Evolutionary conservation across 2,888 invertebrate species (phyloP).

Genomic region (Ditylenchus weischeri): DNA sequence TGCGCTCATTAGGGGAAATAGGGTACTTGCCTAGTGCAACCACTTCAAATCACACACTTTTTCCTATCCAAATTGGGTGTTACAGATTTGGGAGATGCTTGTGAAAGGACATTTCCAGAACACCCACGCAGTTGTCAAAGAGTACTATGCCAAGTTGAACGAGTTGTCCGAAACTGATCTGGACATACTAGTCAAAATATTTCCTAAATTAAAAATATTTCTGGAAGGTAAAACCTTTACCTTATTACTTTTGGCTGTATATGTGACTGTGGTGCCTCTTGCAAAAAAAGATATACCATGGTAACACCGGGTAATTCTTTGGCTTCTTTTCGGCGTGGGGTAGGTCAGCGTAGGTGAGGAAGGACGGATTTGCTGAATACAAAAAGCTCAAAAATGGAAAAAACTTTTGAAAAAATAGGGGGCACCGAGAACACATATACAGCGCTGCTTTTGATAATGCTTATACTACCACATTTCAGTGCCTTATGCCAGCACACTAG

Average conservation of each 20-base stretch:
- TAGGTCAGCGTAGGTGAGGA: too few species aligned
- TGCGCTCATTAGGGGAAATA: too few species aligned
- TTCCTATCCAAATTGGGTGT: neutral
- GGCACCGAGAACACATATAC: too few species aligned
- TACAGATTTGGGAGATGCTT: conserved; percentile 2
- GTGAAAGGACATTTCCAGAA: neutral
- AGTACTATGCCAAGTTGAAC: neutral
- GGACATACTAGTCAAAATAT: neutral
- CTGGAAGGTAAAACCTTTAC: conserved; percentile 12
- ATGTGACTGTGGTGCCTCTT: too few species aligned
- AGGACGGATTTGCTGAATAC: too few species aligned
- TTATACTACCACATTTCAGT: neutral
- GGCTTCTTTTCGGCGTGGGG: too few species aligned
- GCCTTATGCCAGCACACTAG: neutral
- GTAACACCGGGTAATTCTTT: too few species aligned
- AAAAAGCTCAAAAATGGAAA: too few species aligned
- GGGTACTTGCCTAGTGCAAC: too few species aligned
- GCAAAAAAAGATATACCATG: too few species aligned
- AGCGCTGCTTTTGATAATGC: neutral
- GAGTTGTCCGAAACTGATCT: neutral
- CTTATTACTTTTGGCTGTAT: conserved; percentile 9
- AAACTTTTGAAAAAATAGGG: too few species aligned
- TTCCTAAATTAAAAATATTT: conserved; percentile 14
- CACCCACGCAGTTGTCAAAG: conserved; percentile 1
- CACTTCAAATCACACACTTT: too few species aligned